Conservation (phyloP, 2,113 vertebrate species). For the Phasianus colchicus region DNA sequence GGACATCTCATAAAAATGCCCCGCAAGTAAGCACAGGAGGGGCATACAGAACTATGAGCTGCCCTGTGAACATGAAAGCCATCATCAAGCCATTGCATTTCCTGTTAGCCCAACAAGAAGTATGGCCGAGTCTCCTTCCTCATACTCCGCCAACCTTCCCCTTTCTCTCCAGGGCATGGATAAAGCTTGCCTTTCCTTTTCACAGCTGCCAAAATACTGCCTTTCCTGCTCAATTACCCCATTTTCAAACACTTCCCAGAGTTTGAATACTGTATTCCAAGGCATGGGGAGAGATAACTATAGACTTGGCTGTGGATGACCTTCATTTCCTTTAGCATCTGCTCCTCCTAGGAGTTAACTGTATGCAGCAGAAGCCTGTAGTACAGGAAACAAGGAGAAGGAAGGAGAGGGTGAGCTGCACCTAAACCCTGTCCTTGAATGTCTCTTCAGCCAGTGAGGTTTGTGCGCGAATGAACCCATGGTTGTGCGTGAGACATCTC, state of each 20-base stretch:
- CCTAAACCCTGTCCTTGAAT: constrained; percentile 5
- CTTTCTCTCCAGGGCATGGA: not conserved
- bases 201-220: not conserved
- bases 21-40: not conserved
- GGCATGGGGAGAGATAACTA: not conserved
- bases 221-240: constrained; percentile 6
- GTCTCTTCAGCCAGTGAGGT: not conserved
- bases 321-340: not conserved
- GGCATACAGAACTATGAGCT: not conserved
- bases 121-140: not conserved
- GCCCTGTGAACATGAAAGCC: accelerated
- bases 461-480: not conserved
- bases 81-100: not conserved
- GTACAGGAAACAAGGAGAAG: not conserved
- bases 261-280: not conserved
- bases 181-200: not conserved
- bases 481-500: not conserved
- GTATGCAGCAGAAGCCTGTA: not conserved
- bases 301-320: not conserved
- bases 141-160: not conserved
- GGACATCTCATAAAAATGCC: not conserved
- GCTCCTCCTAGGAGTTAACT: not conserved
- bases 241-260: not conserved
- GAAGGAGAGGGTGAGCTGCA: not conserved
- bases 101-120: not conserved